Evolutionary conservation across 2,888 invertebrate genomes (phyloP), one percentile per base, ranked within the genome.

Genomic region (Hydrotaea diabolus): DNA sequence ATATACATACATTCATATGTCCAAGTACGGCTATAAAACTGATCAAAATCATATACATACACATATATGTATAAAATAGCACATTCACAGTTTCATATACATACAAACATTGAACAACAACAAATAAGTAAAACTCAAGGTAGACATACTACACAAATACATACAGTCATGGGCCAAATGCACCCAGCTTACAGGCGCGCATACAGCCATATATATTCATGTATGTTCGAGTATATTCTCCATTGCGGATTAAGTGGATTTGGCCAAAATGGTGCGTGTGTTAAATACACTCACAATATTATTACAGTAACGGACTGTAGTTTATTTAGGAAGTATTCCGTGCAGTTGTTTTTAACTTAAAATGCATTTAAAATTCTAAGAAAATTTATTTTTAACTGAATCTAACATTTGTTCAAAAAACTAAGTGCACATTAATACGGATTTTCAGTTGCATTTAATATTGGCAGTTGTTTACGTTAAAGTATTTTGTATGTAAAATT

Each of bases 241-340:
- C 39, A 46, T 23, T 17, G 39, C 15, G 46, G 69, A 69, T 69
- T 69, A 69, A 43, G 46, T 46, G 46, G 69, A 69, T 69, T 43
- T 69, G 19, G 39, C 13, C 69, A 69, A 46, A 21, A 69, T 21
- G 43, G 9, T 21, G 23, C 23, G 43, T 23, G 46, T 69, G 3
- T 69, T 43, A 9, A 43, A 66, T 46, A 23, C n/a, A n/a, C n/a
- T n/a, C n/a, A n/a, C n/a, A n/a, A n/a, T n/a, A n/a, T n/a, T n/a
- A n/a, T n/a, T n/a, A n/a, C n/a, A n/a, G n/a, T n/a, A n/a, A n/a
- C n/a, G n/a, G n/a, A n/a, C n/a, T n/a, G n/a, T n/a, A n/a, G n/a
- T n/a, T n/a, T n/a, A n/a, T n/a, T n/a, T n/a, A n/a, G n/a, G n/a
- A n/a, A n/a, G n/a, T n/a, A n/a, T n/a, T n/a, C n/a, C n/a, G n/a